Evolutionary conservation across 2,113 vertebrate species (phyloP).

Genomic region (Thymallus thymallus): DNA sequence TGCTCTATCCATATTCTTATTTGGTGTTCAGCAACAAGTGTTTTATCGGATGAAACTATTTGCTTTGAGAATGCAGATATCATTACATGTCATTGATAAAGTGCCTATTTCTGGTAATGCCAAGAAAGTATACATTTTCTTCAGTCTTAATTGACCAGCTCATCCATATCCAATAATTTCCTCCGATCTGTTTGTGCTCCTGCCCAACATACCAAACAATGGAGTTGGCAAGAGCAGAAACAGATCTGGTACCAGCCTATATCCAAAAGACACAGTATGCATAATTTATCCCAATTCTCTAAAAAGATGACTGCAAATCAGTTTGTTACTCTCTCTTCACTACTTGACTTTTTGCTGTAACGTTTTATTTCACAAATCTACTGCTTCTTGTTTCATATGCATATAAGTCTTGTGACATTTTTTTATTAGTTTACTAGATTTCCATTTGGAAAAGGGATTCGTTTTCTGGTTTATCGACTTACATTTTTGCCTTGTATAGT

Average conservation of each 20-base stretch:
- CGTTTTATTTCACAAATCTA: slow-evolving; percentile 17
- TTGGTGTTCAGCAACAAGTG: slow-evolving; percentile 24
- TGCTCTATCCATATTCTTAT: slow-evolving; percentile 20
- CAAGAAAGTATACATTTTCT: neutral
- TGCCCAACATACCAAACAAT: too few species aligned
- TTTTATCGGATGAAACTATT: slow-evolving; percentile 18
- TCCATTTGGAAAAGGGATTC: slow-evolving; percentile 59
- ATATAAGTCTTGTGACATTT: slow-evolving; percentile 23
- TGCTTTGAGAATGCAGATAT: slow-evolving; percentile 11
- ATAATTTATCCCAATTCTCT: slow-evolving; percentile 42
- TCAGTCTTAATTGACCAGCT: neutral
- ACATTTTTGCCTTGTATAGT: slow-evolving; percentile 42
- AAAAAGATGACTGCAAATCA: slow-evolving; percentile 67
- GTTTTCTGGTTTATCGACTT: slow-evolving; percentile 16
- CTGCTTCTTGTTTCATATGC: slow-evolving; percentile 1
- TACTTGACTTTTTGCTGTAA: slow-evolving; percentile 67
- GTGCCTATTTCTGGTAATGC: slow-evolving; percentile 38
- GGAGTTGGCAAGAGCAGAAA: neutral
- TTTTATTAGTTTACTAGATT: slow-evolving; percentile 48
- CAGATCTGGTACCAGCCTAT: too few species aligned
- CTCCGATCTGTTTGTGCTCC: too few species aligned
- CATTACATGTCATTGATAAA: slow-evolving; percentile 28
- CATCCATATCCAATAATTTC: too few species aligned
- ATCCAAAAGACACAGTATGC: neutral
- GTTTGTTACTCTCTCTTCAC: slow-evolving; percentile 62